Evolutionary conservation across 2,888 invertebrate genomes (phyloP), one percentile per base, ranked within the genome.

Genomic region (Resseliella maxima): DNA sequence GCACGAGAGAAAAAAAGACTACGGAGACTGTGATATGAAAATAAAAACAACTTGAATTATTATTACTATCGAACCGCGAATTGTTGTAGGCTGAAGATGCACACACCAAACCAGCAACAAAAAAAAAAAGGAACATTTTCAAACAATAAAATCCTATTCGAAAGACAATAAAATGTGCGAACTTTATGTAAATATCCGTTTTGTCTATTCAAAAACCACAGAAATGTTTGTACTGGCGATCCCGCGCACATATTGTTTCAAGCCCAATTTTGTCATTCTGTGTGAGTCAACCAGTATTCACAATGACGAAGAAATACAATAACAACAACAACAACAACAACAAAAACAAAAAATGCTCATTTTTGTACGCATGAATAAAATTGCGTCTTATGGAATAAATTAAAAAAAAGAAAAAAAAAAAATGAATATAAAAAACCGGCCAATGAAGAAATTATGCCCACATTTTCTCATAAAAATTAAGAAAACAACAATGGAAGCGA

Each of bases 81-180:
- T 12, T 12, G 31, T 31, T 72, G 59, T 59, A n/a, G 59, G 24
- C 59, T 8, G 3, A 59, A n/a, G 5, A 21, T 18, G 18, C 15
- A 21, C 18, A 50, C 21, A 50, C 50, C n/a, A n/a, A n/a, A 50
- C 50, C 8, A 5, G 41, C 12, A 12, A 41, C 41, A 12, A 8
- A 12, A 50, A 6, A 50, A 8, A 12, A 24, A 2, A 24, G 35
- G 15, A 50, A n/a, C n/a, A n/a, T n/a, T 18, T 27, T 31, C 1
- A 35, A 27, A 72, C 35, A 72, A 31, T n/a, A 27, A 31, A 72
- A 72, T 72, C 12, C 72, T 31, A 72, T 72, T 72, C 24, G 72
- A 31, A 72, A 72, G 72, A 18, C 72, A 35, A 31, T 72, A 72
- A 72, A n/a, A 72, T 72, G 72, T 59, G 59, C 24, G 59, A 72